Percentiles rank a stretch among this genome's conserved stretches.
Evolutionary conservation across 2,113 vertebrate genomes (phyloP).

Genomic region (Boleophthalmus pectinirostris): DNA sequence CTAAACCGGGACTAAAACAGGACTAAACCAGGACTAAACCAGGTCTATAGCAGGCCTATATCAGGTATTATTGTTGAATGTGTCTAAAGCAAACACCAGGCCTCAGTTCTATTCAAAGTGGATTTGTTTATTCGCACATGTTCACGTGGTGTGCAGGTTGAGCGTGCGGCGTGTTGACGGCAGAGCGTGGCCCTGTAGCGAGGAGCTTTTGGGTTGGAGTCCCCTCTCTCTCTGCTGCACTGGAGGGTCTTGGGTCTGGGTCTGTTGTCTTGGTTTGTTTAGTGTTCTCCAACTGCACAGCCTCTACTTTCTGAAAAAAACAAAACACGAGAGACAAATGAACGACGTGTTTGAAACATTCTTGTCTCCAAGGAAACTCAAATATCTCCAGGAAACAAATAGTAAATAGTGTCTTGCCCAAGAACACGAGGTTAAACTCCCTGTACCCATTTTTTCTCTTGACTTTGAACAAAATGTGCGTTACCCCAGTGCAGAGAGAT

Average conservation of each 20-base stretch:
- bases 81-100: no score
- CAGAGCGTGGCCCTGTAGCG: background rate
- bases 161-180: background rate
- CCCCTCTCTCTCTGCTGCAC: constrained; percentile 1
- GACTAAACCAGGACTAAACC: no score
- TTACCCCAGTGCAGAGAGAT: no score
- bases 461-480: no score
- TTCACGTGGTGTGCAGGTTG: background rate
- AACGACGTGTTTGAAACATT: no score
- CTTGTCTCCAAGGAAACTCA: constrained; percentile 29
- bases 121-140: background rate
- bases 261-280: background rate
- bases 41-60: no score
- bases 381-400: background rate
- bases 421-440: no score
- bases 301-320: constrained; percentile 20
- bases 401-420: no score
- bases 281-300: background rate
- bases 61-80: no score
- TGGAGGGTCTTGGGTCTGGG: background rate
- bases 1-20: no score
- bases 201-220: background rate
- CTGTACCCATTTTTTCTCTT: no score
- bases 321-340: background rate
- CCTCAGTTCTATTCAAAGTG: no score